A percentile compares a stretch with the other conserved stretches of the same genome.
Conservation (phyloP, 2,113 vertebrate species). For the Enhydra lutris region DNA sequence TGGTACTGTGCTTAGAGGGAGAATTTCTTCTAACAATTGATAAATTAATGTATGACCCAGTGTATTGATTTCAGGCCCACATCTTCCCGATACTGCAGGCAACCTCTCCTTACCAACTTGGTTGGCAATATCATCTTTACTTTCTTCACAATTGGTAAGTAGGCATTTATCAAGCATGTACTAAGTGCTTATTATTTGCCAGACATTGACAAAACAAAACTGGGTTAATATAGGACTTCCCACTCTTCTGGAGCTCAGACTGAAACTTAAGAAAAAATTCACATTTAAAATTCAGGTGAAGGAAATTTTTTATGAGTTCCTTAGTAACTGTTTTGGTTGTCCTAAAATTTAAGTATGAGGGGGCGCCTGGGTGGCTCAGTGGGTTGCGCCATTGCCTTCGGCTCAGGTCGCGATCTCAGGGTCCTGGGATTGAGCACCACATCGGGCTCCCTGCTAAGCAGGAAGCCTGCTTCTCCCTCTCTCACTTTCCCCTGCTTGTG, state of each 20-base stretch:
- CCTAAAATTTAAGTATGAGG: background rate
- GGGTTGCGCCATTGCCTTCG: too few species aligned
- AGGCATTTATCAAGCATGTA: background rate
- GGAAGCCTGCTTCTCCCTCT: too few species aligned
- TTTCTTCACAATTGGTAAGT: conserved; percentile 68
- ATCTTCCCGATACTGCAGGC: conserved; percentile 71
- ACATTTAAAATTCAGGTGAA: background rate
- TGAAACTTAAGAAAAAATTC: background rate
- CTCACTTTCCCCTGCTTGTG: too few species aligned
- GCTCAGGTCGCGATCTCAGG: too few species aligned
- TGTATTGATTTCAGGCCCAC: conserved; percentile 50
- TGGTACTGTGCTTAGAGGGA: rapidly evolving
- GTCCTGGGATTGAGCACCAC: too few species aligned
- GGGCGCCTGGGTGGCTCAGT: too few species aligned
- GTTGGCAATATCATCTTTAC: conserved; percentile 67
- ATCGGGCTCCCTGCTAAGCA: too few species aligned
- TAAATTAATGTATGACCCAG: background rate
- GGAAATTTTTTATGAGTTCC: background rate
- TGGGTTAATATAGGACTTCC: background rate
- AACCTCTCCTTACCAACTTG: conserved; percentile 76
- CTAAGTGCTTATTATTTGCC: background rate
- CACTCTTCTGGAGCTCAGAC: background rate
- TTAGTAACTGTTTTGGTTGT: background rate
- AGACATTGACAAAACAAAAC: background rate
- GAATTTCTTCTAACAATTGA: background rate